Conservation (phyloP, 2,113 vertebrate genomes). For the Siphamia tubifer region DNA sequence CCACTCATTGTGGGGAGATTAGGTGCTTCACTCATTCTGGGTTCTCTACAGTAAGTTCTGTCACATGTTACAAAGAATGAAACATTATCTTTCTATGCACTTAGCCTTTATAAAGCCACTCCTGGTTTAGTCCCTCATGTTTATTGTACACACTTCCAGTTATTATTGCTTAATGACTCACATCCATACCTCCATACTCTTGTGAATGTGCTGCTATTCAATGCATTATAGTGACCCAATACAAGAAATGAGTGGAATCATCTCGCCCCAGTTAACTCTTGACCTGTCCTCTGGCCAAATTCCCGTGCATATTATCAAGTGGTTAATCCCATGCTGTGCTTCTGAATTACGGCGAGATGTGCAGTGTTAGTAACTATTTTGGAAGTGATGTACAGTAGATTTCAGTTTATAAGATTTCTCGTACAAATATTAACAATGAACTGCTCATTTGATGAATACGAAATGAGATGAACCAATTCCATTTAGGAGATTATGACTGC, state of each 20-base stretch:
- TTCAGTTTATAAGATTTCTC: no score
- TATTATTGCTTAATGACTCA: constrained; percentile 9
- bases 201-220: constrained; percentile 37
- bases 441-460: no score
- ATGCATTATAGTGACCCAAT: constrained; percentile 33
- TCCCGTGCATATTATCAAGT: constrained; percentile 5
- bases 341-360: no score
- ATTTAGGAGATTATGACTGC: background rate
- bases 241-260: constrained; percentile 49
- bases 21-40: background rate
- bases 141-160: background rate
- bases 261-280: constrained; percentile 48
- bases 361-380: no score
- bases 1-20: constrained; percentile 4
- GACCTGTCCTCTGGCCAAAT: constrained; percentile 50
- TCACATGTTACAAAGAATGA: constrained; percentile 7
- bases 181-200: constrained; percentile 1
- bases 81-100: background rate
- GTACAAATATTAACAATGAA: no score
- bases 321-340: constrained; percentile 47
- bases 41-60: background rate
- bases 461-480: no score
- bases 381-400: no score
- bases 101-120: no score
- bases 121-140: background rate